Percentiles rank a stretch among this genome's conserved stretches.
phyloP scores from a whole-genome alignment of 2,888 invertebrate species.

The Rhingia campestris region DNA sequence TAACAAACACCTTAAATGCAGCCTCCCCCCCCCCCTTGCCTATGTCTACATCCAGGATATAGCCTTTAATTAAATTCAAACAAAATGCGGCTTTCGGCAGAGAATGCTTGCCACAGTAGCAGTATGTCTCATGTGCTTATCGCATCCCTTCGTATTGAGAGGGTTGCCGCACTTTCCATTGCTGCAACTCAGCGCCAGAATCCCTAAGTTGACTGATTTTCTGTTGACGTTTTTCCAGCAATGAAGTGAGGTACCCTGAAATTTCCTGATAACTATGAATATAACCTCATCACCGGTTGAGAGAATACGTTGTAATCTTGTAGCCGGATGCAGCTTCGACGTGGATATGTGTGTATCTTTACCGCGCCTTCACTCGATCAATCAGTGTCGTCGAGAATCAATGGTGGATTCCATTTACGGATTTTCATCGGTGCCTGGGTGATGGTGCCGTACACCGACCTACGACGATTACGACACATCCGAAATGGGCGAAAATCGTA shows the following conservation, averaged over 20 bases:
- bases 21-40: not conserved
- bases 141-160: not conserved
- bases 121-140: not conserved
- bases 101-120: not conserved
- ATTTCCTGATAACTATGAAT: slow-evolving; percentile 43
- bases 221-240: slow-evolving; percentile 28
- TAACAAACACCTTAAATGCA: slow-evolving; percentile 12
- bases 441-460: slow-evolving; percentile 22
- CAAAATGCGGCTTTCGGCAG: slow-evolving; percentile 16
- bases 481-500: slow-evolving; percentile 36
- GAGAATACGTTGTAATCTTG: slow-evolving; percentile 38
- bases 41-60: not conserved
- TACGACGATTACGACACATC: slow-evolving; percentile 31
- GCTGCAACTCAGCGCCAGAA: slow-evolving; percentile 19
- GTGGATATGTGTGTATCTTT: slow-evolving; percentile 14
- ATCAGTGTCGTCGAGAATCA: slow-evolving; percentile 50
- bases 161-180: slow-evolving; percentile 23
- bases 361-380: slow-evolving; percentile 42
- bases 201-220: slow-evolving; percentile 19
- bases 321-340: slow-evolving; percentile 34
- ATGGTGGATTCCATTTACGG: slow-evolving; percentile 28
- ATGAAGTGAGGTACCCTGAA: slow-evolving; percentile 8
- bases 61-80: slow-evolving; percentile 50
- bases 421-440: slow-evolving; percentile 4
- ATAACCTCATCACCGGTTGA: slow-evolving; percentile 48